Evolutionary conservation across 1,140 invertebrate genomes (phyloP), one percentile per base, ranked within the genome.

Genomic region (Eciton burchellii): DNA sequence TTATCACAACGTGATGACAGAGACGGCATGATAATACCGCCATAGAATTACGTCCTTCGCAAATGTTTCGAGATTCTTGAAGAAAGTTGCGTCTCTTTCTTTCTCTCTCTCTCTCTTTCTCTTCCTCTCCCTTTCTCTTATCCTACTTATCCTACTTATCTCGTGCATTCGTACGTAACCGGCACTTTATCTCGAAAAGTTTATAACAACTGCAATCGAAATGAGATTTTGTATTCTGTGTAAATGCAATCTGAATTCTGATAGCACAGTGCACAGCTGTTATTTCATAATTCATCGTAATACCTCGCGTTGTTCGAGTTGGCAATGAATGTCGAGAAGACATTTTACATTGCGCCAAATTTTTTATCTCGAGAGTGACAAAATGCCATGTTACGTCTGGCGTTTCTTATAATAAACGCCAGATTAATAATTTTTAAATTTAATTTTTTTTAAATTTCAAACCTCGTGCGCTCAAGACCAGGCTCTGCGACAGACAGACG

Each of bases 241-340:
- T 68, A 68, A 79, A 68, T 56, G 52, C 63, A 45, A 45, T 56
- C 12, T 70, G 35, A 54, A 79, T n/a, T 16, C 21, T 57, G 63
- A 77, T 62, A 79, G 35, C 52, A 16, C 16, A 19, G 63, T 16
- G 66, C n/a, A 76, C 72, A 79, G 49, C 74, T 79, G 74, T 3
- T 57, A 12, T 6, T 21, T 70, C 74, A 79, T 70, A 57, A 79
- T 45, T 79, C 49, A 79, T 77, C 35, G 5, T 77, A 11, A 66
- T 77, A 77, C 56, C 35, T 11, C 24, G 12, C 54, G 74, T 79
- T 77, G 21, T 56, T 77, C 49, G n/a, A 77, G 62, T 66, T 77
- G 74, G 62, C 74, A 79, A 35, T 56, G 9, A 43, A 6, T 56
- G 26, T 70, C 49, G 24, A 56, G n/a, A 57, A 79, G 35, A 56